phyloP scores from a whole-genome alignment of 2,888 invertebrate genomes.

The Nomada lathburiana region DNA sequence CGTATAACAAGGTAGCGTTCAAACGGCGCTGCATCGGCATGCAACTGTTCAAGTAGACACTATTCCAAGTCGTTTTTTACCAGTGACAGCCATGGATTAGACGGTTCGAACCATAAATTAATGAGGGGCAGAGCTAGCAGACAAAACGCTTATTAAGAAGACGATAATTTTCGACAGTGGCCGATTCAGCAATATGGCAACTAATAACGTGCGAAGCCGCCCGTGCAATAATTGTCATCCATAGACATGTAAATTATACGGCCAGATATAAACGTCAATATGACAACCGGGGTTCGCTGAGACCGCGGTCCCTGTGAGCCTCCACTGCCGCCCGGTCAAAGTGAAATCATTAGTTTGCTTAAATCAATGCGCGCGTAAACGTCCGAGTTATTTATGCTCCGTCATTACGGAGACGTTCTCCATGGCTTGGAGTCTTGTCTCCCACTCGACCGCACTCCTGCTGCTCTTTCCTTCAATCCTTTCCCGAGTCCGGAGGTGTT shows the following conservation, averaged over 20 bases:
- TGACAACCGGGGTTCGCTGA: conserved; percentile 73
- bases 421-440: conserved; percentile 71
- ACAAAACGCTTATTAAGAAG: conserved; percentile 58
- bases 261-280: conserved; percentile 84
- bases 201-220: conserved; percentile 63
- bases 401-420: conserved; percentile 83
- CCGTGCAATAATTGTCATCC: conserved; percentile 80
- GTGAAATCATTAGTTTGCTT: conserved; percentile 85
- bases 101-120: conserved; percentile 35
- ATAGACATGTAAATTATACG: conserved; percentile 83
- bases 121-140: conserved; percentile 2
- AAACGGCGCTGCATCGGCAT: no score
- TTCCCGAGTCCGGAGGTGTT: conserved; percentile 13
- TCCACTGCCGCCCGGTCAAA: conserved; percentile 81
- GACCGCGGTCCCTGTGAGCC: conserved; percentile 53
- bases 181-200: conserved; percentile 54
- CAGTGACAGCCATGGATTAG: conserved; percentile 31
- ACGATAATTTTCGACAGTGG: conserved; percentile 46
- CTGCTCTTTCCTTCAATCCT: conserved; percentile 55
- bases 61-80: conserved; percentile 24
- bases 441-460: conserved; percentile 47
- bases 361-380: conserved; percentile 85
- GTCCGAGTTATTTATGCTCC: conserved; percentile 84
- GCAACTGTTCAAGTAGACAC: background rate
- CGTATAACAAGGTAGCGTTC: no score